Evolutionary conservation across 2,113 vertebrate species (phyloP).

Genomic region (Hemiprocne comata): DNA sequence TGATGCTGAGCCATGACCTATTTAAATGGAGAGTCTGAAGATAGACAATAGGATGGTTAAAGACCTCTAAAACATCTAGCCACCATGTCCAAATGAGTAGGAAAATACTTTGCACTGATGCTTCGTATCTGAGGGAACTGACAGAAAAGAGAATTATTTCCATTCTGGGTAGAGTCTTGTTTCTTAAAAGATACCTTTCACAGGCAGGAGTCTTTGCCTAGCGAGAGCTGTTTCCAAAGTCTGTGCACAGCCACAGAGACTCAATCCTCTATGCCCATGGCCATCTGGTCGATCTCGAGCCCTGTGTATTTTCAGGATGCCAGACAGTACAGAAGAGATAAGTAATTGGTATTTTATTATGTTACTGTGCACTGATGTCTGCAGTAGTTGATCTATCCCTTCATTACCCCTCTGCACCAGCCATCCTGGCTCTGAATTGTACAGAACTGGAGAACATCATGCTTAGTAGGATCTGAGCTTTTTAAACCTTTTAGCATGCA

Average conservation of each 20-base stretch:
- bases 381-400: background rate
- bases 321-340: background rate
- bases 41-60: background rate
- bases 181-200: background rate
- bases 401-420: fast-evolving
- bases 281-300: background rate
- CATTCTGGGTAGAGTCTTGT: background rate
- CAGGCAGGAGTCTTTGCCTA: background rate
- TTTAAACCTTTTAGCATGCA: background rate
- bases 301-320: background rate
- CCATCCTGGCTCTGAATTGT: background rate
- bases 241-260: background rate
- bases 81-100: background rate
- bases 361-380: background rate
- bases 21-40: background rate
- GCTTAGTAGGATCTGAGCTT: background rate
- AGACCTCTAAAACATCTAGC: background rate
- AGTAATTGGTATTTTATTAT: background rate
- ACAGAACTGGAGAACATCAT: background rate
- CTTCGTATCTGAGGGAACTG: background rate
- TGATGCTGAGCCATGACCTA: background rate
- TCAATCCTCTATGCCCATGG: background rate
- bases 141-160: background rate
- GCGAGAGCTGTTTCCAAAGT: background rate
- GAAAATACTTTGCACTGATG: background rate